Evolutionary conservation across 2,888 invertebrate genomes (phyloP), one percentile per base, ranked within the genome.

Genomic region (Pollenia labialis): DNA sequence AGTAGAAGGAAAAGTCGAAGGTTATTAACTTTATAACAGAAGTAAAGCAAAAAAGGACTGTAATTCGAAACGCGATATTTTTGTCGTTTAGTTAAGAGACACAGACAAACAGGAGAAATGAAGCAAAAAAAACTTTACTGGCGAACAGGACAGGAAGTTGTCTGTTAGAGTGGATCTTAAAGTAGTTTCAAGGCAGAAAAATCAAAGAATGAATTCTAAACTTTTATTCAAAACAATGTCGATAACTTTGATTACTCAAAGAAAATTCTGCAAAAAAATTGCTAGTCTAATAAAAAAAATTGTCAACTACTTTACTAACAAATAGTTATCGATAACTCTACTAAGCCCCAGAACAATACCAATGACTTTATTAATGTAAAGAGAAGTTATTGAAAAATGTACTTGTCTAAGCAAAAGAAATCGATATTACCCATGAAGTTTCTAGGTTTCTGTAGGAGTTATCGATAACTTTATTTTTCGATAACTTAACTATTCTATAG

Each of bases 1-100:
- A 16, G 4, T 44, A 46, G 6, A 42, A 16, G 56, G 56, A 82
- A 69, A 14, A 52, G 12, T 11, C 10, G 11, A 62, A 77, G 58
- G 50, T 40, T 46, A 71, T 69, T 76, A 48, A 50, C 50, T 64
- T 60, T n/a, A 7, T 12, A 6, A 46, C 8, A 23, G 18, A 66
- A 48, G 8, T 2, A 32, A 52, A 42, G 50, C n/a, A 56, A 64
- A 83, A 42, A 54, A 66, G 68, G 74, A 80, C 60, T 40, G 84
- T 80, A 85, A 85, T 74, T 68, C 62, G 60, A 80, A 50, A 85
- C 68, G 84, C 79, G 68, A 80, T 48, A 80, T 80, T 54, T 54
- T 80, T 84, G 79, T 74, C 79, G 52, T 68, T 84, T 46, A 60
- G 56, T n/a, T 46, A 58, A 52, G 9, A 76, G 44, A 64, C 18